A percentile compares a stretch with the other conserved stretches of the same genome.
Conservation (phyloP, 2,113 vertebrate species). For the Lathamus discolor region DNA sequence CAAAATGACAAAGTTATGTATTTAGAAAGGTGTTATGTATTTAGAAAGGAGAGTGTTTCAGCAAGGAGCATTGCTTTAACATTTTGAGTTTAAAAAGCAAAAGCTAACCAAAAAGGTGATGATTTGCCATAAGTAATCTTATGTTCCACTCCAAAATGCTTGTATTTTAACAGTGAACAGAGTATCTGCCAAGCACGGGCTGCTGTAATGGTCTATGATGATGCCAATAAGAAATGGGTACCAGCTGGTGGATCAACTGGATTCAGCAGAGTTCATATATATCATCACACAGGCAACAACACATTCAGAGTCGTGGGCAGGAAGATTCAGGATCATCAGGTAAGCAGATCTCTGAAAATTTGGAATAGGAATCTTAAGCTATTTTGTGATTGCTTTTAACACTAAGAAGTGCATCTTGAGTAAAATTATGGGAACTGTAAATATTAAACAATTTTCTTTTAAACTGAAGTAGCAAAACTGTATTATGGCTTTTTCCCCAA, state of each 20-base stretch:
- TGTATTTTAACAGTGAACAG: constrained; percentile 86
- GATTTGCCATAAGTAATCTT: background rate
- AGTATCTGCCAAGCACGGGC: constrained; percentile 99
- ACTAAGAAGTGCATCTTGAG: background rate
- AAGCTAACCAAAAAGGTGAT: background rate
- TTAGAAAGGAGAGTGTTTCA: background rate
- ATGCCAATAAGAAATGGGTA: constrained; percentile 99
- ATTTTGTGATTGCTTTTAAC: background rate
- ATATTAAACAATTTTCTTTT: background rate
- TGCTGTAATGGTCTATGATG: constrained; percentile 98
- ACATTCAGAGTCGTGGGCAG: constrained; percentile 97
- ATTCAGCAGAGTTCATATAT: constrained; percentile 98
- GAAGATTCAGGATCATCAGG: constrained; percentile 99
- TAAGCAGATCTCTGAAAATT: constrained; percentile 54
- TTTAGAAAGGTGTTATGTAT: background rate
- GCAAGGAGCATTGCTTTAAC: background rate
- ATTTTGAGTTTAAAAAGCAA: background rate
- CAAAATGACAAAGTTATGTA: background rate
- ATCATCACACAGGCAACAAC: constrained; percentile 98
- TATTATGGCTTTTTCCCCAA: background rate
- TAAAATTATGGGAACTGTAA: background rate
- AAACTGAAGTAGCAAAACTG: background rate
- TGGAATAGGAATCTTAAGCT: background rate
- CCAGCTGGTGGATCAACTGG: constrained; percentile 95
- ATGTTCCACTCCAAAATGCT: background rate